A percentile compares a stretch with the other conserved stretches of the same genome.
These are phyloP conservation scores for Hemibagrus guttatus DNA, from an alignment of 2,797 vertebrate species.

Conservation along the genomic window DNA sequence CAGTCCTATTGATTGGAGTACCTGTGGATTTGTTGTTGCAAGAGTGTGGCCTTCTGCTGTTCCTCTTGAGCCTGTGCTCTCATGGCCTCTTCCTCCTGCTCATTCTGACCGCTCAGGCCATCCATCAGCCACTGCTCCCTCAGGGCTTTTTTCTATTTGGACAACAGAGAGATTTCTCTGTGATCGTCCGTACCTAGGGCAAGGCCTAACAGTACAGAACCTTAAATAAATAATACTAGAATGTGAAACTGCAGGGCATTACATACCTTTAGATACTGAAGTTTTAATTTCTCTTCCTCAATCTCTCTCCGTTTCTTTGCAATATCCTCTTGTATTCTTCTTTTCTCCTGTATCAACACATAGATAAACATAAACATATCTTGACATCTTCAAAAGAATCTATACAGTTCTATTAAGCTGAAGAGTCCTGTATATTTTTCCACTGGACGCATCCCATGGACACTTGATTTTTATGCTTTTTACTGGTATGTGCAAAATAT, in stretches of 20 bases:
- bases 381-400: not conserved
- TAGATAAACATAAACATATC: not conserved
- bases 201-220: not conserved
- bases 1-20: slow-evolving; percentile 59
- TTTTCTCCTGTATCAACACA: slow-evolving; percentile 82
- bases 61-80: slow-evolving; percentile 83
- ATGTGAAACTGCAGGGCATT: not conserved
- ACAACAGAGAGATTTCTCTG: slow-evolving; percentile 19
- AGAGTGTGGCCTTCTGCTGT: slow-evolving; percentile 76
- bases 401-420: not conserved
- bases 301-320: slow-evolving; percentile 86
- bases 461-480: not conserved
- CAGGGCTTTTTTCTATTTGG: slow-evolving; percentile 88
- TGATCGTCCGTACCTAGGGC: not conserved
- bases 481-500: not conserved
- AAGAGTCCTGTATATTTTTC: not conserved
- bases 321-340: slow-evolving; percentile 92
- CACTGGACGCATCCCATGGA: not conserved
- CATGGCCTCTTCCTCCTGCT: slow-evolving; percentile 87
- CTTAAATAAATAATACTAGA: not conserved
- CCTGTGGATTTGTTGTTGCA: slow-evolving; percentile 87
- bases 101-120: slow-evolving; percentile 81
- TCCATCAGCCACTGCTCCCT: slow-evolving; percentile 96
- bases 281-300: slow-evolving; percentile 92
- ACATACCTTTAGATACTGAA: slow-evolving; percentile 92